Conservation (phyloP, 1,140 invertebrate species). For the Drosophila sp. region DNA sequence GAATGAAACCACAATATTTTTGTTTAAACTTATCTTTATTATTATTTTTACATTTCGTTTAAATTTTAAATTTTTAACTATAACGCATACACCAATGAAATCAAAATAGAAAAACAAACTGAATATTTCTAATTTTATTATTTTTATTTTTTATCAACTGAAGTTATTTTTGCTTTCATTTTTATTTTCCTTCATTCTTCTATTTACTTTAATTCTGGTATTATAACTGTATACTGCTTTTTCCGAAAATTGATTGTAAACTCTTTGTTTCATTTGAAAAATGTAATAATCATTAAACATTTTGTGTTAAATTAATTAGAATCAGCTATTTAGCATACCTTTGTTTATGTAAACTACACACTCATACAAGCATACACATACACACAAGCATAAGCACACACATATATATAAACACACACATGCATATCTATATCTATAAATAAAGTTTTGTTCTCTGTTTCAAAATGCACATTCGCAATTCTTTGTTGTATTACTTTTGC, state of each 20-base stretch:
- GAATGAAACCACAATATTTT: constrained; percentile 68
- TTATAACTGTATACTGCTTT: constrained; percentile 26
- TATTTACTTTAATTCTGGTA: constrained; percentile 28
- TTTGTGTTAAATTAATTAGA: constrained; percentile 52
- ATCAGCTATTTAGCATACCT: constrained; percentile 48
- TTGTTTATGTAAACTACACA: constrained; percentile 65
- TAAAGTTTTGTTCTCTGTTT: constrained; percentile 83
- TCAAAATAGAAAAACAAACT: constrained; percentile 30
- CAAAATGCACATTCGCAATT: constrained; percentile 58
- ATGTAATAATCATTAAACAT: constrained; percentile 42
- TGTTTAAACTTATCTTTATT: constrained; percentile 51
- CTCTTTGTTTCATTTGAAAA: constrained; percentile 55
- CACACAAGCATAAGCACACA: constrained; percentile 20
- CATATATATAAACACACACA: constrained; percentile 27
- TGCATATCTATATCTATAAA: constrained; percentile 61
- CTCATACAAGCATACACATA: constrained; percentile 25
- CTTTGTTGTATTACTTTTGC: constrained; percentile 18
- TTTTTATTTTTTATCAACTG: constrained; percentile 21
- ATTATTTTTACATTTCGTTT: constrained; percentile 49
- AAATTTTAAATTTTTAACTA: constrained; percentile 47
- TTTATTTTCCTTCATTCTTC: constrained; percentile 40
- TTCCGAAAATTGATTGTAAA: constrained; percentile 48
- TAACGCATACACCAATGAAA: constrained; percentile 29
- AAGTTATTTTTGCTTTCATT: constrained; percentile 23
- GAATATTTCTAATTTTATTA: constrained; percentile 27